phyloP scores from a whole-genome alignment of 2,113 vertebrate species.

The Myanophis thanlyinensis region DNA sequence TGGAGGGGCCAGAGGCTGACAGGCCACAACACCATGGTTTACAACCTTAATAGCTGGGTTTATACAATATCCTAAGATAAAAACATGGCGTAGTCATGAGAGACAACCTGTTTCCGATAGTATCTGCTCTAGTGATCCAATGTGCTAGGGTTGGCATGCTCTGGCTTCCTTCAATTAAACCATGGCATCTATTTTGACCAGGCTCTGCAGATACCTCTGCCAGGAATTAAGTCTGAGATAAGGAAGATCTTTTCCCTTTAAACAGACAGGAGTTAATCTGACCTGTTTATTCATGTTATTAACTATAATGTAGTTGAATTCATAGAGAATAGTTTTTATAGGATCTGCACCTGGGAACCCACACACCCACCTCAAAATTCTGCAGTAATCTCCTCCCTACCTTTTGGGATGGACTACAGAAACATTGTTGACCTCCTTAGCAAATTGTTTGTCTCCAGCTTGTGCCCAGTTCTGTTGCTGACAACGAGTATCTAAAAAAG shows the following conservation, averaged over 20 bases:
- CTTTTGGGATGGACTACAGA: background rate
- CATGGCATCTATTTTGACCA: background rate
- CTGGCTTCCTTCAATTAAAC: background rate
- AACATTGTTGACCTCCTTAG: background rate
- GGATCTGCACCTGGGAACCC: background rate
- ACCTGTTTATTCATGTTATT: background rate
- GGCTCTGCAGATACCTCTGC: background rate
- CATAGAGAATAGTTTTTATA: background rate
- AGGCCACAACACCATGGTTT: too few species aligned
- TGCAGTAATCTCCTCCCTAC: background rate
- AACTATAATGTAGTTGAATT: background rate
- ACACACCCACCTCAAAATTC: background rate
- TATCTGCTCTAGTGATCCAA: background rate
- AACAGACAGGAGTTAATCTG: background rate
- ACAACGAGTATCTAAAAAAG: background rate
- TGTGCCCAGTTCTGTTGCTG: background rate
- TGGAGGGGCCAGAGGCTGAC: too few species aligned
- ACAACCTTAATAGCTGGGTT: too few species aligned
- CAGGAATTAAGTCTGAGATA: background rate
- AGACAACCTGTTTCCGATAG: background rate
- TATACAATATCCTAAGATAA: too few species aligned
- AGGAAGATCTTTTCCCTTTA: background rate
- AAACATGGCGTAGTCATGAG: background rate
- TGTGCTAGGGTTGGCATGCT: background rate
- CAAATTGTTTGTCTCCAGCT: background rate